Evolutionary conservation across 2,113 vertebrate genomes (phyloP).

Genomic region (Chionodraco myersi): DNA sequence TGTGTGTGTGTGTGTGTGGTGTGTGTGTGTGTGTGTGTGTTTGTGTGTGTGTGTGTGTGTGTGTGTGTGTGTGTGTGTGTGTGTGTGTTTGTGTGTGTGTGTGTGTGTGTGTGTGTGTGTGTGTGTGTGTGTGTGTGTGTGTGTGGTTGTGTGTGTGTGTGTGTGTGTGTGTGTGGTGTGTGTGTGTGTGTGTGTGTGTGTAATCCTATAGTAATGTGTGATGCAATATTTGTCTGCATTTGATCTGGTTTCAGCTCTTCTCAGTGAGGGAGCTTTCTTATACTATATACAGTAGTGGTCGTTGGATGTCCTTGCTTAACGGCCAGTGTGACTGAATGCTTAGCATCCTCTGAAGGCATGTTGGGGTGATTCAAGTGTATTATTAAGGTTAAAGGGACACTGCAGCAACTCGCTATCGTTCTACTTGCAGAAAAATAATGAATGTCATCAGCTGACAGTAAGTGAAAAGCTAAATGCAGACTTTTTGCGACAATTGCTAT

Average conservation of each 20-base stretch:
- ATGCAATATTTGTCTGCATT: background rate
- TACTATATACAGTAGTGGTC: background rate
- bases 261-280: background rate
- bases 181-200: conserved; percentile 33
- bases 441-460: background rate
- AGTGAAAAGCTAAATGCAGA: background rate
- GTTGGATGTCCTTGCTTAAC: background rate
- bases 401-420: background rate
- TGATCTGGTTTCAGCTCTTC: background rate
- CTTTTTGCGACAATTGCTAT: no score
- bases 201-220: background rate
- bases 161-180: conserved; percentile 14
- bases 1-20: conserved; percentile 1
- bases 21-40: conserved; percentile 1
- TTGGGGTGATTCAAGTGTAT: no score
- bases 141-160: conserved; percentile 7
- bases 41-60: conserved; percentile 3
- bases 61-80: conserved; percentile 19
- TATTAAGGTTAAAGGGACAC: no score
- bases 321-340: background rate
- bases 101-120: conserved; percentile 11
- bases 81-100: background rate
- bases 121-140: background rate
- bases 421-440: background rate
- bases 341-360: background rate